Base-by-base conservation (phyloP, 1,140 invertebrate species). In the Heliconius eleuchia region DNA sequence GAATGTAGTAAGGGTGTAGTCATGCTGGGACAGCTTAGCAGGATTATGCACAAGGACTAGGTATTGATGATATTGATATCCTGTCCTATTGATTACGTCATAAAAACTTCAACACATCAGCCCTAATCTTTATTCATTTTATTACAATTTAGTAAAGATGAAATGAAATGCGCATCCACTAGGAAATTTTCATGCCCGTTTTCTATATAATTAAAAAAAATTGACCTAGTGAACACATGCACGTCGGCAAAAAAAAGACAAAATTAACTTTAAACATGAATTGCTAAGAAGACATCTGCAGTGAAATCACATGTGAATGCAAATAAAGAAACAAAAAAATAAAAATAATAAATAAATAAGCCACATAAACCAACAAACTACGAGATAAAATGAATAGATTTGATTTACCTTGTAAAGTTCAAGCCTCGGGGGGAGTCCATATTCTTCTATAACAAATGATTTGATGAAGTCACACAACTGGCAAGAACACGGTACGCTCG, bases 271-370 rank as follows among this genome's bases (percentile, higher is more conserved):
- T 83, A 88, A 92, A 92, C 88, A 93, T 92, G 91, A 93, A 92
- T 90, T 90, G 88, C 87, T 89, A 88, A 89, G 89, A 85, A 89
- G 81, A 91, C 83, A 88, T 89, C 86, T 92, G 92, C 92, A 92
- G 92, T 94, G 92, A 94, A 94, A 94, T 94, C 92, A 94, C 92
- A 94, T 94, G 92, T 94, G 92, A 94, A 94, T 92, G 91, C 90
- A 92, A 92, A 91, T 88, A 90, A 88, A 89, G 74, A 86, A 81
- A 85, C 85, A 30, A 66, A 66, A n/a, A 57, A 9, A 57, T 52
- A 88, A 83, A 87, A 92, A 91, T 86, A 89, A 90, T 88, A 92
- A 92, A 94, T 92, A 94, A 91, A 94, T 92, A 94, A 94, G 92
- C 92, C 88, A 92, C 87, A 94, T 90, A 92, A 66, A 93, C 91